Evolutionary conservation across 2,888 invertebrate species (phyloP), one percentile per base, ranked within the genome.

Genomic region (Hecatera dysodea): DNA sequence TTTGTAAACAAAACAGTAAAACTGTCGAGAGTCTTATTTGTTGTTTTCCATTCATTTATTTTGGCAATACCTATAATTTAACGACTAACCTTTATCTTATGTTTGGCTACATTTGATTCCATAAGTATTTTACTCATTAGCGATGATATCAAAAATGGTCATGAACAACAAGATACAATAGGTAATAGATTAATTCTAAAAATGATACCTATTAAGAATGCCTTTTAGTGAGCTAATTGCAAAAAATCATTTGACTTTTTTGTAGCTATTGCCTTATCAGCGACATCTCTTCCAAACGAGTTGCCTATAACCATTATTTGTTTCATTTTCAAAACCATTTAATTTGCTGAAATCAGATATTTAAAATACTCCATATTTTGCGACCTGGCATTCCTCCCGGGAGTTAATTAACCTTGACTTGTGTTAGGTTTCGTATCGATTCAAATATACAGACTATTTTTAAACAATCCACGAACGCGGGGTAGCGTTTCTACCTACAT

Each of bases 1-100:
- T 53, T n/a, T 27, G 70, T 55, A 75, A 75, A 78, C 62, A 80
- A 39, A 65, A 70, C 81, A 63, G 66, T 78, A 78, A 75, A 78
- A 70, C 64, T 80, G 75, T 74, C 80, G 22, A 44, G 22, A 22
- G 9, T 24, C 42, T 55, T 56, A 75, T 80, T 75, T 76, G 57
- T 67, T 63, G 62, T 55, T 76, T 79, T 33, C 52, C 29, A 42
- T 78, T 65, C 56, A 65, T 65, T 78, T 50, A 46, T 72, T 52
- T 66, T 73, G 42, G 22, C 52, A 29, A 57, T 46, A 48, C 42
- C 52, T 50, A 66, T 53, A 46, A 61, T 52, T 33, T 15, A 1
- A 27, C 15, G 29, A 19, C 27, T 24, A n/a, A 33, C 22, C n/a
- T 59, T 15, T 6, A n/a, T n/a, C 2, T 46, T 22, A n/a, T 56